Evolutionary conservation across 1,140 invertebrate genomes (phyloP).

Genomic region (Epicauta chinensis): DNA sequence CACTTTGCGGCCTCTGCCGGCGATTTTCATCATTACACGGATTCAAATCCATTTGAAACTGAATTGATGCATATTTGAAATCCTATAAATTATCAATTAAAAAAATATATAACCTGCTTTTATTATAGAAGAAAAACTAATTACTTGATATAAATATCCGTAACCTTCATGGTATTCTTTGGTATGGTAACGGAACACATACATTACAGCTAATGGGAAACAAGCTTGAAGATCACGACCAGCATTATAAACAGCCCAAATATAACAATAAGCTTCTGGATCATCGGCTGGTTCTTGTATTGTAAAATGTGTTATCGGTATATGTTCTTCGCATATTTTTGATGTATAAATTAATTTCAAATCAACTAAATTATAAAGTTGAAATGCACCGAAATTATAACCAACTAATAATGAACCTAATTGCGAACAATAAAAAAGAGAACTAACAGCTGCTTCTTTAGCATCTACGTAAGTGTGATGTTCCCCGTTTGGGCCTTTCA

Average conservation of each 20-base stretch:
- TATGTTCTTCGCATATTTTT: conserved; percentile 51
- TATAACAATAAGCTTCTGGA: conserved; percentile 67
- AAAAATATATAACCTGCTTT: not conserved
- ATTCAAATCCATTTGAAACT: conserved; percentile 36
- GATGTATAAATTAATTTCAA: conserved; percentile 54
- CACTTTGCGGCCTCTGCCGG: conserved; percentile 19
- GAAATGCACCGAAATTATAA: conserved; percentile 66
- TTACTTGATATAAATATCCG: conserved; percentile 50
- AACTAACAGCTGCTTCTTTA: conserved; percentile 46
- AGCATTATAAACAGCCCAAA: conserved; percentile 59
- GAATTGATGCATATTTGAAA: conserved; percentile 33
- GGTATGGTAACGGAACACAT: conserved; percentile 50
- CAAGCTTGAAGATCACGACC: conserved; percentile 19
- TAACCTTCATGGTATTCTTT: conserved; percentile 49
- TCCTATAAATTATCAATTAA: conserved; percentile 23
- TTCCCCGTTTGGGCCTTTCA: conserved; percentile 35
- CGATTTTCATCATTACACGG: conserved; percentile 6
- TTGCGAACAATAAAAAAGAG: conserved; percentile 54
- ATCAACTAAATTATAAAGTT: conserved; percentile 56
- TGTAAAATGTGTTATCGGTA: conserved; percentile 61
- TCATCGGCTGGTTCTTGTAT: conserved; percentile 77
- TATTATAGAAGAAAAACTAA: not conserved
- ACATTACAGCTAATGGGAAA: conserved; percentile 47
- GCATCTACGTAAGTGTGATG: conserved; percentile 34
- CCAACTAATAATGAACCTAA: conserved; percentile 60